These are phyloP conservation scores for Neogale vison DNA, from an alignment of 2,113 vertebrate species.

Conservation along the genomic window DNA sequence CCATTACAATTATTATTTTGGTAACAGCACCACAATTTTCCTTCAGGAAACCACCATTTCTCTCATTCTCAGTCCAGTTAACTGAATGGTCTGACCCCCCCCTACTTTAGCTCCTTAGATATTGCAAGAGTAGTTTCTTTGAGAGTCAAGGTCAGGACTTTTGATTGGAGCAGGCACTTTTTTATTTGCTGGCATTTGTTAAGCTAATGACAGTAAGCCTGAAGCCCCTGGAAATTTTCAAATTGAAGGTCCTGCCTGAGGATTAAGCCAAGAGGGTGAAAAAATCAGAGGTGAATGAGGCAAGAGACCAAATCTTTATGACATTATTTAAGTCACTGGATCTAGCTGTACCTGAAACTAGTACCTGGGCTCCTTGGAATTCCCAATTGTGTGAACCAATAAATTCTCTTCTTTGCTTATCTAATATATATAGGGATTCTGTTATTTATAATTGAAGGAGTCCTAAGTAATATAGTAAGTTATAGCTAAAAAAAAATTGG, in stretches of 20 bases:
- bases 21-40: neutral
- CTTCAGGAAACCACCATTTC: neutral
- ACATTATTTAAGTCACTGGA: neutral
- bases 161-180: neutral
- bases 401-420: neutral
- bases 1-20: neutral
- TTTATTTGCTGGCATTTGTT: neutral
- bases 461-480: neutral
- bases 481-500: neutral
- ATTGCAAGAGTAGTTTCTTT: neutral
- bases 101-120: neutral
- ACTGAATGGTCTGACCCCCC: neutral
- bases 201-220: neutral
- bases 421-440: neutral
- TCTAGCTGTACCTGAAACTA: neutral
- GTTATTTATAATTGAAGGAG: slow-evolving; percentile 18
- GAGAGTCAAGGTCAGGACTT: neutral
- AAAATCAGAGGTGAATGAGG: neutral
- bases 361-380: neutral
- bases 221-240: neutral
- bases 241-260: neutral
- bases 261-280: neutral
- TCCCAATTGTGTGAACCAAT: slow-evolving; percentile 14
- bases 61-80: neutral
- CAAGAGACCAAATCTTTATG: neutral